Conservation (phyloP, 2,797 vertebrate species). For the Odontamblyopus lacepedii region DNA sequence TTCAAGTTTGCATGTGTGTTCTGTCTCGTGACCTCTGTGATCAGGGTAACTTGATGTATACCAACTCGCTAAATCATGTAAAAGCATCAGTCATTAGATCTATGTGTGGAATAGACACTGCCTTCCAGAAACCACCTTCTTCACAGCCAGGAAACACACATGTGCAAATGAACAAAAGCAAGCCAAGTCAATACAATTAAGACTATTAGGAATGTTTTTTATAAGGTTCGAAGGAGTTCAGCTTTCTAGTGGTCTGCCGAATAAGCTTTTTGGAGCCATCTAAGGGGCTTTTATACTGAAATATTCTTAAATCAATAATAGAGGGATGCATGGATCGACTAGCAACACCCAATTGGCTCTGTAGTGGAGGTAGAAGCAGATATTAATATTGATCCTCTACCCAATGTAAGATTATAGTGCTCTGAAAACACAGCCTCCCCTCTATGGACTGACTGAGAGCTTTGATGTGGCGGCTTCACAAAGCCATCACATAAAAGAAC, state of each 20-base stretch:
- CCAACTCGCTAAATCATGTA: conserved; percentile 7
- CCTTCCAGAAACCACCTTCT: conserved; percentile 26
- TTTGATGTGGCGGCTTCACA: conserved; percentile 20
- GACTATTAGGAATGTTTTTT: conserved; percentile 55
- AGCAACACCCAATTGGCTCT: conserved; percentile 61
- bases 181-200: conserved; percentile 56
- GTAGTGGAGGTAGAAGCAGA: conserved; percentile 52
- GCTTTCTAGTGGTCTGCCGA: conserved; percentile 35
- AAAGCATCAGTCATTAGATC: conserved; percentile 10
- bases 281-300: conserved; percentile 58
- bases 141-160: conserved; percentile 33
- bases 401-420: conserved; percentile 43
- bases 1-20: conserved; percentile 4
- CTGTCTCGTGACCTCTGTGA: background rate
- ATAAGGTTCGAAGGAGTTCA: conserved; percentile 32
- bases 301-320: conserved; percentile 68
- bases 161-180: conserved; percentile 27
- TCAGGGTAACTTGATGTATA: background rate
- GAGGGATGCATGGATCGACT: conserved; percentile 60
- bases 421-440: conserved; percentile 53
- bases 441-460: conserved; percentile 34
- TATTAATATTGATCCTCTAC: conserved; percentile 67
- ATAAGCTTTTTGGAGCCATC: conserved; percentile 62
- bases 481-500: conserved; percentile 7
- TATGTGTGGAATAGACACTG: conserved; percentile 9